Evolutionary conservation across 2,113 vertebrate genomes (phyloP).

Genomic region (Peromyscus leucopus): DNA sequence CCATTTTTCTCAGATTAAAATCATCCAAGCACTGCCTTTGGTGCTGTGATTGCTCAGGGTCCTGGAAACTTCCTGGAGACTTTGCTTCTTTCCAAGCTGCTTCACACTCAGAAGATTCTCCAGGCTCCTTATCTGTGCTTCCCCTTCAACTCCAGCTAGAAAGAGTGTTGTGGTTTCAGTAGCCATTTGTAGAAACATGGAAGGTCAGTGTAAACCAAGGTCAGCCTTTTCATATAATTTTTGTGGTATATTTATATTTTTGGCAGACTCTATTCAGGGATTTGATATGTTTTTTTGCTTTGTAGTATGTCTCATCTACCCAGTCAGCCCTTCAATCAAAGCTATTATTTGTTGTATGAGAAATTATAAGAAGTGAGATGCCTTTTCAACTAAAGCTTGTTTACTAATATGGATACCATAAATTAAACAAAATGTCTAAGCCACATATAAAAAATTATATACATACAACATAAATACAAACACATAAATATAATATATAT

Average conservation of each 20-base stretch:
- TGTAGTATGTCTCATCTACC: background rate
- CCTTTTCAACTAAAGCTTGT: background rate
- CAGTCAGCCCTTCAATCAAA: background rate
- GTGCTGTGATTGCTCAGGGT: conserved; percentile 26
- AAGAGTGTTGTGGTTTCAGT: background rate
- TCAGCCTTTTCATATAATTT: background rate
- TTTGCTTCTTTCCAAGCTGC: background rate
- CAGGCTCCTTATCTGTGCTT: background rate
- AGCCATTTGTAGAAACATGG: background rate
- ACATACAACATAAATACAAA: background rate
- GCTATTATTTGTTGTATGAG: background rate
- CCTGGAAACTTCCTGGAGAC: background rate
- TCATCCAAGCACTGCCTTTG: conserved; percentile 73
- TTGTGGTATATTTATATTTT: background rate
- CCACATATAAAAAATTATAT: background rate
- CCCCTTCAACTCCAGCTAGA: background rate
- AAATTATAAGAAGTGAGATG: background rate
- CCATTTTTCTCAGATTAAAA: conserved; percentile 85
- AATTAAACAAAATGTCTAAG: background rate
- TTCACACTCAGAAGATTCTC: background rate
- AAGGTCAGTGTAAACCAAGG: background rate
- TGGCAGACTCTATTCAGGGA: background rate
- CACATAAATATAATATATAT: background rate
- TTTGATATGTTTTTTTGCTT: background rate
- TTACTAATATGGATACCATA: background rate